Evolutionary conservation across 2,888 invertebrate species (phyloP).

Genomic region (Melikaiella ostensackeni): DNA sequence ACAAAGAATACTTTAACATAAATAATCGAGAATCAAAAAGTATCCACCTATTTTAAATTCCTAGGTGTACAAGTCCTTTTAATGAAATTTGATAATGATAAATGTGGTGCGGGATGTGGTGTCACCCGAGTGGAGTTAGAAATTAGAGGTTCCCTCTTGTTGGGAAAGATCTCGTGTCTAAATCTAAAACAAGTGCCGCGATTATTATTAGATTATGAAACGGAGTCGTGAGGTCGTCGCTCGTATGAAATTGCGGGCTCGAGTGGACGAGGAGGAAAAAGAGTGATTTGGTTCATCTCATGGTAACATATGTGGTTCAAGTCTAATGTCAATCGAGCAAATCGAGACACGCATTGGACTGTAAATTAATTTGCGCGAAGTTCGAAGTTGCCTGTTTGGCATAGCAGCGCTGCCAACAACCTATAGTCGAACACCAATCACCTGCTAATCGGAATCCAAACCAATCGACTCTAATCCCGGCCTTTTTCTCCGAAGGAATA

Average conservation of each 20-base stretch:
- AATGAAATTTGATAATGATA: not conserved
- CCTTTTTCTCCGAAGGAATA: constrained; percentile 18
- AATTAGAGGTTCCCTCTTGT: not conserved
- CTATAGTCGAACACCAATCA: not conserved
- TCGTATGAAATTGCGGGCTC: constrained; percentile 22
- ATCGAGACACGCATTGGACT: constrained; percentile 33
- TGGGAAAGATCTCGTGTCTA: constrained; percentile 18
- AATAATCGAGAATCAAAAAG: not conserved
- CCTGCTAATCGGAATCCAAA: constrained; percentile 28
- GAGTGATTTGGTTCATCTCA: constrained; percentile 13
- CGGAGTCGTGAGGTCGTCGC: constrained; percentile 35
- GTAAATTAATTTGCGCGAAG: constrained; percentile 27
- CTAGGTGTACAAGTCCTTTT: not conserved
- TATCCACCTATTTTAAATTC: not conserved
- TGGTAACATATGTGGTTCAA: constrained; percentile 7
- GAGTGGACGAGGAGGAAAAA: not conserved
- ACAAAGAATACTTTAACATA: not conserved
- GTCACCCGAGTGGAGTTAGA: constrained; percentile 3
- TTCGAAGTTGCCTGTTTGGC: constrained; percentile 29
- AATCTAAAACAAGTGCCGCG: constrained; percentile 33
- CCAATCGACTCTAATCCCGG: not conserved
- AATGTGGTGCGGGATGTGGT: not conserved
- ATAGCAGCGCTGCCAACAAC: constrained; percentile 1
- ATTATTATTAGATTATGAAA: constrained; percentile 41
- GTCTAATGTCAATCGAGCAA: constrained; percentile 24